Evolutionary conservation across 2,113 vertebrate species (phyloP).

Genomic region (Gymnarchus niloticus): DNA sequence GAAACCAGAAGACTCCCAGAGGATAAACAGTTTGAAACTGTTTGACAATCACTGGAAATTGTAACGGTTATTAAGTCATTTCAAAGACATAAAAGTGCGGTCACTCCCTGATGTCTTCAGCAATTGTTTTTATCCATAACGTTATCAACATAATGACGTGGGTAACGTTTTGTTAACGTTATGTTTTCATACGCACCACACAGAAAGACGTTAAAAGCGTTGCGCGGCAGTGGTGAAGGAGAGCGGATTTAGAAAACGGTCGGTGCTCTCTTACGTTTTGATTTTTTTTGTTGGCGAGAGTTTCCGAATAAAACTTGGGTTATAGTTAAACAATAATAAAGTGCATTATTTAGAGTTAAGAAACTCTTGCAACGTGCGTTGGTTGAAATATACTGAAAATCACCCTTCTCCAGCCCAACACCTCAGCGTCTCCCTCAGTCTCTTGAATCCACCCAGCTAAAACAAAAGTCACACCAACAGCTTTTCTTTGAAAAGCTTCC

Average conservation of each 20-base stretch:
- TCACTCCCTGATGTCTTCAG: not conserved
- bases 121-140: not conserved
- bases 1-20: conserved; percentile 29
- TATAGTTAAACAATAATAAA: too few species aligned
- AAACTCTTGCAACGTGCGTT: too few species aligned
- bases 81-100: conserved; percentile 21
- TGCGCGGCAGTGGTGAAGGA: too few species aligned
- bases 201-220: too few species aligned
- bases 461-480: not conserved
- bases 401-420: not conserved
- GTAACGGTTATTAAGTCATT: conserved; percentile 21
- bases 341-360: too few species aligned
- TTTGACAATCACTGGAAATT: not conserved
- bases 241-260: too few species aligned
- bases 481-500: not conserved
- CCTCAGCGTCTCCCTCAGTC: not conserved
- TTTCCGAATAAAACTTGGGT: too few species aligned
- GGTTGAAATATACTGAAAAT: not conserved
- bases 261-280: too few species aligned
- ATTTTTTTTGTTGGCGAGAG: too few species aligned
- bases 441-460: not conserved
- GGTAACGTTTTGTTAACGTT: too few species aligned
- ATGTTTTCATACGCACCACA: too few species aligned
- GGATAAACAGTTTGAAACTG: conserved; percentile 22
- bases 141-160: not conserved